Conservation (phyloP, 1,140 invertebrate species). For the Drosophila lowei region DNA sequence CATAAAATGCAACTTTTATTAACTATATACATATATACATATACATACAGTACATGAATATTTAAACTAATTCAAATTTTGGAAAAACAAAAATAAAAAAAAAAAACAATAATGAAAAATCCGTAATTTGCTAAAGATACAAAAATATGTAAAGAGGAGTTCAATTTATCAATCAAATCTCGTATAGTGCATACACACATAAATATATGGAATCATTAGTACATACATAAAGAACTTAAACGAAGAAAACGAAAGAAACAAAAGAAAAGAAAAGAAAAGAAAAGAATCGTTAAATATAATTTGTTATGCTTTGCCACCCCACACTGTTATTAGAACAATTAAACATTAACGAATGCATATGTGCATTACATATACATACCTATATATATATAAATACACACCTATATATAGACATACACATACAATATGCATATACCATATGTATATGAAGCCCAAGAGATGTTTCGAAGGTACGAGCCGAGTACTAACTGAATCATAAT, state of each 20-base stretch:
- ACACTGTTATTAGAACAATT: conserved; percentile 82
- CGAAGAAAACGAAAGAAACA: conserved; percentile 20
- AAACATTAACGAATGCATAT: conserved; percentile 62
- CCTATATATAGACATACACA: conserved; percentile 35
- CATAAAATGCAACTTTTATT: conserved; percentile 60
- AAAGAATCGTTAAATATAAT: conserved; percentile 63
- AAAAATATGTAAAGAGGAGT: conserved; percentile 56
- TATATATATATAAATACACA: conserved; percentile 24
- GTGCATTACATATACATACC: conserved; percentile 42
- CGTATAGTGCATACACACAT: conserved; percentile 45
- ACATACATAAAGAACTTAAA: conserved; percentile 46
- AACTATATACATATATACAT: conserved; percentile 54
- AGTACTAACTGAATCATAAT: conserved; percentile 44
- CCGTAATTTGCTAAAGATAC: conserved; percentile 38
- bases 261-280: conserved; percentile 14
- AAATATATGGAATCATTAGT: conserved; percentile 27
- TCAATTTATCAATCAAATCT: conserved; percentile 66
- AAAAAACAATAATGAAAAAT: conserved; percentile 16
- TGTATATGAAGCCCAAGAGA: background rate
- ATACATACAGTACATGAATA: conserved; percentile 41
- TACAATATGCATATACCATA: conserved; percentile 15
- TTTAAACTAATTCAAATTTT: conserved; percentile 33
- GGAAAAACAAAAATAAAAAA: conserved; percentile 5
- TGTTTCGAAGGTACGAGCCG: conserved; percentile 14
- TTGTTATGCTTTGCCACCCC: conserved; percentile 74